These are phyloP conservation scores for Bedellia somnulentella DNA, from an alignment of 2,888 invertebrate genomes.

Conservation along the genomic window DNA sequence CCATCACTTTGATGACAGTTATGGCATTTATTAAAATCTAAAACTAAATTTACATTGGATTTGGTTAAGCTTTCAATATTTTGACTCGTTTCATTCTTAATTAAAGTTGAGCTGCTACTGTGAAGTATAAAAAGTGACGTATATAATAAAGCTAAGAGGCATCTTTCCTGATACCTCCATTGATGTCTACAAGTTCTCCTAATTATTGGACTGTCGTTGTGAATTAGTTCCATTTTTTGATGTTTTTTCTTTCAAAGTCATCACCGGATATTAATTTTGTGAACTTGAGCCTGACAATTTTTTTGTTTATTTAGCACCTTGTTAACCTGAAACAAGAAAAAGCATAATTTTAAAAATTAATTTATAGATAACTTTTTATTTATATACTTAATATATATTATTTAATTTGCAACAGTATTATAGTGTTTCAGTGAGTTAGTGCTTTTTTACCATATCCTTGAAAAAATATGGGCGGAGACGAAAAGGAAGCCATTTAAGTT, in stretches of 20 bases:
- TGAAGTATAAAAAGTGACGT: conserved; percentile 25
- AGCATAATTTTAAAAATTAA: no score
- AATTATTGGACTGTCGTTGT: conserved; percentile 17
- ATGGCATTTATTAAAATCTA: conserved; percentile 48
- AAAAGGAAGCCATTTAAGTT: no score
- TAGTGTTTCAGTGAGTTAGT: no score
- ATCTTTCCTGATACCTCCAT: conserved; percentile 25
- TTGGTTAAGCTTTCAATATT: conserved; percentile 31
- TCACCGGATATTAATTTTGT: conserved; percentile 29
- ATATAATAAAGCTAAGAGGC: conserved; percentile 26
- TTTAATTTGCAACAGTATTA: no score
- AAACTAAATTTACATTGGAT: conserved; percentile 29
- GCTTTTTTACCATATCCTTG: no score
- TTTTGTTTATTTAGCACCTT: no score
- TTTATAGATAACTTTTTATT: no score
- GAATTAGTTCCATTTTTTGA: conserved; percentile 30
- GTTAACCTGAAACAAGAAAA: no score
- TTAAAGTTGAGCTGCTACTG: conserved; percentile 24
- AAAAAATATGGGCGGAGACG: no score
- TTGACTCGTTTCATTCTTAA: conserved; percentile 23
- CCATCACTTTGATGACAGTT: conserved; percentile 33
- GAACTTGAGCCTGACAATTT: no score
- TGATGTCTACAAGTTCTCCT: conserved; percentile 22
- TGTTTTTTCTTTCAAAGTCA: conserved; percentile 27
- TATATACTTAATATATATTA: no score